These are phyloP conservation scores for Cheilosia impressa DNA, from an alignment of 2,888 invertebrate species.

Conservation along the genomic window DNA sequence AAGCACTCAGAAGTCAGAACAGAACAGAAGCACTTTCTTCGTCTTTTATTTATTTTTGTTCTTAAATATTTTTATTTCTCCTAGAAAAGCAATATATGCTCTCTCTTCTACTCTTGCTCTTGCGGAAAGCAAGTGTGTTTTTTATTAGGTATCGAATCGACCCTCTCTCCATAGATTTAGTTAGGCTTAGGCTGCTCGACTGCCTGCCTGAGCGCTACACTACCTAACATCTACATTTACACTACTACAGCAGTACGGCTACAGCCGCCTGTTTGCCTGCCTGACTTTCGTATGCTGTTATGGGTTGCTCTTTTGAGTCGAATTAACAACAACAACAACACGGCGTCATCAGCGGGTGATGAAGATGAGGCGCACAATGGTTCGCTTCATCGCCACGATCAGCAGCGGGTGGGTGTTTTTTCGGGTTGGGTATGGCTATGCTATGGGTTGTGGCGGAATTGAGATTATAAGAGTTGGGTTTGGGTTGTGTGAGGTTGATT, in stretches of 20 bases:
- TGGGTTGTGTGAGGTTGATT: conserved; percentile 55
- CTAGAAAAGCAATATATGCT: too few species aligned
- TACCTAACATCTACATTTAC: neutral
- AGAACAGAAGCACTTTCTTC: too few species aligned
- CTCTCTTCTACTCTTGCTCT: conserved; percentile 12
- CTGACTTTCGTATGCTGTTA: conserved; percentile 32
- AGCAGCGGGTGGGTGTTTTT: conserved; percentile 73
- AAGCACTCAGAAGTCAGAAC: too few species aligned
- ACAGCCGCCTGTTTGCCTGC: conserved; percentile 66
- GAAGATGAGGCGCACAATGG: conserved; percentile 73
- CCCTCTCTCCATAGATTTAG: conserved; percentile 44
- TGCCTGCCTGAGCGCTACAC: conserved; percentile 49
- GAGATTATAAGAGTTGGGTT: conserved; percentile 49
- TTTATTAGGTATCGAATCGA: too few species aligned
- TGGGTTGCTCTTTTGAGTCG: conserved; percentile 72
- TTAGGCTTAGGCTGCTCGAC: conserved; percentile 36
- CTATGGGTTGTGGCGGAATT: conserved; percentile 58
- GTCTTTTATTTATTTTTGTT: too few species aligned
- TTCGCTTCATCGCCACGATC: conserved; percentile 70
- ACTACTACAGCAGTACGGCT: neutral
- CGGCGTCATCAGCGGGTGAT: conserved; percentile 45
- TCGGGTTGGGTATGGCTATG: conserved; percentile 23
- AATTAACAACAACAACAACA: conserved; percentile 16
- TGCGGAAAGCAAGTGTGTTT: conserved; percentile 7
- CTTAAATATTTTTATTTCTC: too few species aligned